A percentile compares a stretch with the other conserved stretches of the same genome.
phyloP scores from a whole-genome alignment of 2,888 invertebrate species.

The Harmothoe impar region DNA sequence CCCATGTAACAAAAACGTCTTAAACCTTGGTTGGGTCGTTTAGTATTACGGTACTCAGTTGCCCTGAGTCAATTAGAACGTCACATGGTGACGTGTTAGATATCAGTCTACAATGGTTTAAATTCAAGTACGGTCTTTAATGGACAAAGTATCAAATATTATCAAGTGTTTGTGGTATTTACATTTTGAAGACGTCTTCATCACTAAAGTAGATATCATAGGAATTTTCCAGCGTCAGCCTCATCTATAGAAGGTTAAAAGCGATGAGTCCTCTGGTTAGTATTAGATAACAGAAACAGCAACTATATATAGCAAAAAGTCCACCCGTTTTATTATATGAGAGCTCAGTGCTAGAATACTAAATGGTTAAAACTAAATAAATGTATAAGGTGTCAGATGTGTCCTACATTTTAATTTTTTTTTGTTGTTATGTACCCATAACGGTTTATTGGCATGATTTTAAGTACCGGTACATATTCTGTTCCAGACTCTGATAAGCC shows the following conservation, averaged over 20 bases:
- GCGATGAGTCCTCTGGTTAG: not conserved
- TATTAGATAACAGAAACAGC: not conserved
- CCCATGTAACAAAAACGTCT: too few species aligned
- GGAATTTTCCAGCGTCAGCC: constrained; percentile 62
- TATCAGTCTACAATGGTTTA: too few species aligned
- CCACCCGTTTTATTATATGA: not conserved
- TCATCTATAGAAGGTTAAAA: constrained; percentile 43
- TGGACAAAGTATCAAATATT: not conserved
- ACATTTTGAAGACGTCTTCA: constrained; percentile 56
- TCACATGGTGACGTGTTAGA: too few species aligned
- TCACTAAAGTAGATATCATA: constrained; percentile 63
- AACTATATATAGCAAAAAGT: not conserved
- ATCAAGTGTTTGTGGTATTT: not conserved
- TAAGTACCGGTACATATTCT: too few species aligned
- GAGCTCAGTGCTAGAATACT: not conserved
- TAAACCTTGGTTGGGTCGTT: too few species aligned
- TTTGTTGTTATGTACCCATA: too few species aligned
- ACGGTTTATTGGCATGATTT: too few species aligned
- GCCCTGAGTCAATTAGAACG: too few species aligned
- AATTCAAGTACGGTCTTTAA: too few species aligned
- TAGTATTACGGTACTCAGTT: too few species aligned
- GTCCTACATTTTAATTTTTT: too few species aligned
- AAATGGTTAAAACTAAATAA: not conserved
- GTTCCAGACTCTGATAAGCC: too few species aligned
- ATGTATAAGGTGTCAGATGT: not conserved